Conservation (phyloP, 2,113 vertebrate genomes). For the Upupa epops region DNA sequence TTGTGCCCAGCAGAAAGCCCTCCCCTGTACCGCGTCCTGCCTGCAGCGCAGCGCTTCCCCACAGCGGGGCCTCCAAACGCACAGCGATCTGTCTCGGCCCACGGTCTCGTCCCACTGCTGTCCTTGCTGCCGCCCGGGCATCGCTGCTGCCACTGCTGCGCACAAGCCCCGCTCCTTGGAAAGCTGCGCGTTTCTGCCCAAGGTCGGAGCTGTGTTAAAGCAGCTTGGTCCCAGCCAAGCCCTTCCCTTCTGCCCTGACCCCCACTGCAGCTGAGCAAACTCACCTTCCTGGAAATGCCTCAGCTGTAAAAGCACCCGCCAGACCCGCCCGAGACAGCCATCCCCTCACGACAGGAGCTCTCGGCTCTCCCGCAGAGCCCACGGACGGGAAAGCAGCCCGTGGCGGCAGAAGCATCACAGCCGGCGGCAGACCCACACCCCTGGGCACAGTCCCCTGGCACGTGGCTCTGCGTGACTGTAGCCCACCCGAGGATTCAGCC, state of each 20-base stretch:
- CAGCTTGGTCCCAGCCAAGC: conserved; percentile 17
- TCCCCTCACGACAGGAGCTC: background rate
- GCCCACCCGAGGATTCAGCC: background rate
- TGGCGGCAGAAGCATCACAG: rapidly evolving
- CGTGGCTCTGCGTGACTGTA: rapidly evolving
- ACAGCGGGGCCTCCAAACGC: conserved; percentile 56
- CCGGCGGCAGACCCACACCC: rapidly evolving
- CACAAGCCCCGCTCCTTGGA: conserved; percentile 64
- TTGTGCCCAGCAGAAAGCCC: background rate
- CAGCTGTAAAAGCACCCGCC: background rate
- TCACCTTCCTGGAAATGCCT: conserved; percentile 48
- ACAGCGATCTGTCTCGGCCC: no score
- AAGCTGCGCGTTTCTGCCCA: conserved; percentile 29
- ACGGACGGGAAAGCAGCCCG: rapidly evolving
- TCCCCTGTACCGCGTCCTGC: background rate
- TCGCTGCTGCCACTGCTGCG: no score
- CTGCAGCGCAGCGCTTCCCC: conserved; percentile 53
- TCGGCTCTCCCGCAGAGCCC: rapidly evolving
- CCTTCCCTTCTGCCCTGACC: conserved; percentile 25
- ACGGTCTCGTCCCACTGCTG: no score
- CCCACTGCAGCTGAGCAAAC: conserved; percentile 50
- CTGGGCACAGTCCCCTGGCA: rapidly evolving
- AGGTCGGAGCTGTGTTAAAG: conserved; percentile 36
- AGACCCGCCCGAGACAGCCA: conserved; percentile 8
- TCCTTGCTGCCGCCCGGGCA: no score